A percentile compares a stretch with the other conserved stretches of the same genome.
These are phyloP conservation scores for Chydorus sphaericus DNA, from an alignment of 2,888 invertebrate genomes.

Conservation along the genomic window DNA sequence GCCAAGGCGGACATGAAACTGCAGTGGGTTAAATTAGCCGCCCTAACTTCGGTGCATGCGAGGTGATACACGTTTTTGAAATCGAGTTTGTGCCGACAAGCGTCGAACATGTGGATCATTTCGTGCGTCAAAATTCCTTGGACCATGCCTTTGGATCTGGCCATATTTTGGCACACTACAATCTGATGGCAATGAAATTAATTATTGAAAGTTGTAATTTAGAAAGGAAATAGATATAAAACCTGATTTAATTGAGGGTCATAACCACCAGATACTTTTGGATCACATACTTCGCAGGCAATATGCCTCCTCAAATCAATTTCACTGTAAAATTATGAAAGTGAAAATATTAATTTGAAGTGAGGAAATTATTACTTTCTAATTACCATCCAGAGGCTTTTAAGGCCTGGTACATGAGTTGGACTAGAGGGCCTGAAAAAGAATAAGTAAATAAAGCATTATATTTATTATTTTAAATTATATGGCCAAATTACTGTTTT, in stretches of 20 bases:
- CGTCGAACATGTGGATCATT: slow-evolving; percentile 93
- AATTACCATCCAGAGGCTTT: slow-evolving; percentile 62
- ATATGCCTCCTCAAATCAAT: slow-evolving; percentile 75
- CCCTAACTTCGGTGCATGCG: slow-evolving; percentile 88
- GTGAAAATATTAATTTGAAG: neutral
- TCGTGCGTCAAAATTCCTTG: slow-evolving; percentile 78
- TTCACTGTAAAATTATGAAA: slow-evolving; percentile 10
- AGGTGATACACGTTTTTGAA: slow-evolving; percentile 80
- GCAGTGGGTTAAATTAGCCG: slow-evolving; percentile 86
- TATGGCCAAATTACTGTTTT: slow-evolving; percentile 39
- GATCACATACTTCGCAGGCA: slow-evolving; percentile 78
- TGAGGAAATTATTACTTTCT: neutral
- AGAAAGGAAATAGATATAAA: slow-evolving; percentile 24
- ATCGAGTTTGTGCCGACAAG: slow-evolving; percentile 73
- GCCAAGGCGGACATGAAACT: slow-evolving; percentile 66
- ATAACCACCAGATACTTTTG: slow-evolving; percentile 75
- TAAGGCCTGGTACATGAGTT: slow-evolving; percentile 69
- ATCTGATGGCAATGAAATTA: slow-evolving; percentile 37
- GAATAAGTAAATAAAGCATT: slow-evolving; percentile 15
- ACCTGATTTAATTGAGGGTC: slow-evolving; percentile 69
- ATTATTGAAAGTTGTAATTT: neutral
- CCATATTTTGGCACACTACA: slow-evolving; percentile 79
- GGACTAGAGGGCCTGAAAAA: slow-evolving; percentile 53
- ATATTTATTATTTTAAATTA: neutral
- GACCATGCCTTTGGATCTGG: slow-evolving; percentile 47